Evolutionary conservation across 2,113 vertebrate genomes (phyloP).

Genomic region (Cyanoliseus patagonus): DNA sequence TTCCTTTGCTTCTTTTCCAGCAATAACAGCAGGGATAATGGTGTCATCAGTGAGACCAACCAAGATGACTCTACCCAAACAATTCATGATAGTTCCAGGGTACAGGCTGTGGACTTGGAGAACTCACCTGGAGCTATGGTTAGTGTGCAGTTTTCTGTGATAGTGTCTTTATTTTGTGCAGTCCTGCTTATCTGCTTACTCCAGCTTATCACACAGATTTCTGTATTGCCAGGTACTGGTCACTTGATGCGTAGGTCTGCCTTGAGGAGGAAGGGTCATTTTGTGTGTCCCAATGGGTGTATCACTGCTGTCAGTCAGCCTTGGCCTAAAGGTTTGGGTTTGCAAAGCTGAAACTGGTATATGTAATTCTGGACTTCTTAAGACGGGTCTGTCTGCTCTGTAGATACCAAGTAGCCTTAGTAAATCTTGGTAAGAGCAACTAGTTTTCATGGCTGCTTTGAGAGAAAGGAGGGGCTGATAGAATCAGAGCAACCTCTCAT

Average conservation of each 20-base stretch:
- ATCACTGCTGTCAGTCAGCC: neutral
- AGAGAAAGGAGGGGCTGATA: neutral
- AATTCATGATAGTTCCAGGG: conserved; percentile 54
- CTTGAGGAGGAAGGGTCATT: neutral
- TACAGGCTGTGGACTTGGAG: neutral
- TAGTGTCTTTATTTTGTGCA: neutral
- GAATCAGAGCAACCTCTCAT: neutral
- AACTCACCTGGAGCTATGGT: conserved; percentile 63
- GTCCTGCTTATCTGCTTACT: neutral
- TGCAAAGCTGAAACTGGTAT: neutral
- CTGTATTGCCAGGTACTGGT: neutral
- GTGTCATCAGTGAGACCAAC: conserved; percentile 15
- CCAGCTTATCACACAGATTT: neutral
- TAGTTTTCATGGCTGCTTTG: neutral
- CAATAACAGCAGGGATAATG: conserved; percentile 9
- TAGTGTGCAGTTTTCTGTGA: neutral
- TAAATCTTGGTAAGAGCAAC: neutral
- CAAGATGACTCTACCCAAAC: conserved; percentile 53
- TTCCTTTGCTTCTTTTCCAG: conserved; percentile 32
- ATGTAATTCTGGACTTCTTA: neutral
- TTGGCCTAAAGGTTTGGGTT: neutral
- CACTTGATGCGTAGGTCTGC: neutral
- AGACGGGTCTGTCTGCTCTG: neutral
- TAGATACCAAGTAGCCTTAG: neutral
- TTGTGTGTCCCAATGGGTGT: rapidly evolving